phyloP scores from a whole-genome alignment of 2,888 invertebrate genomes.

The Drosophila bunnanda region DNA sequence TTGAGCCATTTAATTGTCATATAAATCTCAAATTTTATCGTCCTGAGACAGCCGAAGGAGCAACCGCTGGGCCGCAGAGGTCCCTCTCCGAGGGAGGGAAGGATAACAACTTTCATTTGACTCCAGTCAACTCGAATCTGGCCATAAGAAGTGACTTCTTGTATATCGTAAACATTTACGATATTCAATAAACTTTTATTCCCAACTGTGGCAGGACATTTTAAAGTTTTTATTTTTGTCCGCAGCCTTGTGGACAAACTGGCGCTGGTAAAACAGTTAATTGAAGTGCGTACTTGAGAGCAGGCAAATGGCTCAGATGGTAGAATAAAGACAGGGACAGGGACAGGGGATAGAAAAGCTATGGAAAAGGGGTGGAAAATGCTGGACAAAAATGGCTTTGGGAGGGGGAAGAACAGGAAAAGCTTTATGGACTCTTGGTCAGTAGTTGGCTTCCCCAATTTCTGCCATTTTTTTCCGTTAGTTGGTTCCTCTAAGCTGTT shows the following conservation, averaged over 20 bases:
- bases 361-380: not conserved
- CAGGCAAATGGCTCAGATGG: constrained; percentile 17
- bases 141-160: constrained; percentile 37
- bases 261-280: constrained; percentile 63
- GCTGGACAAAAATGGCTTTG: not conserved
- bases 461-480: not conserved
- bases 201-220: constrained; percentile 31
- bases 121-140: constrained; percentile 33
- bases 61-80: constrained; percentile 11
- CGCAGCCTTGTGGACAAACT: constrained; percentile 36
- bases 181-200: constrained; percentile 52
- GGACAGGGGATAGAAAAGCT: too few species aligned
- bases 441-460: constrained; percentile 37
- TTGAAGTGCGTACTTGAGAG: constrained; percentile 66
- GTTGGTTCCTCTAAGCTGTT: constrained; percentile 21
- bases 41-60: constrained; percentile 22
- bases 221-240: constrained; percentile 38
- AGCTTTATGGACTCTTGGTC: constrained; percentile 36
- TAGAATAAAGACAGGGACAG: not conserved
- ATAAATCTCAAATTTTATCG: constrained; percentile 67
- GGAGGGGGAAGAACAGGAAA: constrained; percentile 1
- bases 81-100: not conserved
- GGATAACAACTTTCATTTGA: constrained; percentile 24
- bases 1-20: constrained; percentile 66
- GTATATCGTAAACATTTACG: constrained; percentile 73